These are phyloP conservation scores for Sparus aurata DNA, from an alignment of 2,797 vertebrate species.

Conservation along the genomic window DNA sequence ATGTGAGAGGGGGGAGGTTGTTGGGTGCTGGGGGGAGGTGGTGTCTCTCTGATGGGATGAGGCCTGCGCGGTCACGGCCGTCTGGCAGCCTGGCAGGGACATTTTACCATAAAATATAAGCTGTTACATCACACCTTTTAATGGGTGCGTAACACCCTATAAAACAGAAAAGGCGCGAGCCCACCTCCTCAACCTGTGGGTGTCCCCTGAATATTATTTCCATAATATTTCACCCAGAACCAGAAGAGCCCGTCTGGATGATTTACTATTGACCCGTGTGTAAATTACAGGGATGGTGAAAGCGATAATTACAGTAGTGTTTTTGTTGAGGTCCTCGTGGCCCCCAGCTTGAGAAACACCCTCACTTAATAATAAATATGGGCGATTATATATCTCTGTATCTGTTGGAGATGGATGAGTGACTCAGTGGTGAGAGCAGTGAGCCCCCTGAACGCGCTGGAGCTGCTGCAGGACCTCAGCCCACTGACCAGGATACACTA, in stretches of 20 bases:
- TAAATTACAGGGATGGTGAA: not conserved
- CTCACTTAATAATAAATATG: not conserved
- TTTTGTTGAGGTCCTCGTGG: not conserved
- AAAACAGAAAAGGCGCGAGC: constrained; percentile 45
- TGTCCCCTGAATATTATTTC: constrained; percentile 30
- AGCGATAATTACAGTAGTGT: not conserved
- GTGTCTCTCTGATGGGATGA: constrained; percentile 49
- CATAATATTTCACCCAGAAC: constrained; percentile 26
- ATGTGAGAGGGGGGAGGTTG: constrained; percentile 20
- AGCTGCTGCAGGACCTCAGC: too few species aligned
- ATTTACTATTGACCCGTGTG: constrained; percentile 3
- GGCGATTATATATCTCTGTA: not conserved
- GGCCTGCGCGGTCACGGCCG: constrained; percentile 55
- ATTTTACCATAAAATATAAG: constrained; percentile 74
- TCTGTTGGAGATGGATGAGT: not conserved
- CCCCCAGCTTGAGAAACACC: not conserved
- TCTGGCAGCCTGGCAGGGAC: constrained; percentile 58
- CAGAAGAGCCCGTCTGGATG: not conserved
- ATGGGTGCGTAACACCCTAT: constrained; percentile 64
- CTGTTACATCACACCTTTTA: constrained; percentile 79
- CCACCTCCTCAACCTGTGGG: constrained; percentile 43
- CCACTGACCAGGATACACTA: too few species aligned
- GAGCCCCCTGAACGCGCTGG: not conserved
- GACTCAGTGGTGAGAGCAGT: not conserved
- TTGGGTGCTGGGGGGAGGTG: constrained; percentile 9